Base-by-base conservation (phyloP, 1,140 invertebrate species). In the Meloidogyne hapla region DNA sequence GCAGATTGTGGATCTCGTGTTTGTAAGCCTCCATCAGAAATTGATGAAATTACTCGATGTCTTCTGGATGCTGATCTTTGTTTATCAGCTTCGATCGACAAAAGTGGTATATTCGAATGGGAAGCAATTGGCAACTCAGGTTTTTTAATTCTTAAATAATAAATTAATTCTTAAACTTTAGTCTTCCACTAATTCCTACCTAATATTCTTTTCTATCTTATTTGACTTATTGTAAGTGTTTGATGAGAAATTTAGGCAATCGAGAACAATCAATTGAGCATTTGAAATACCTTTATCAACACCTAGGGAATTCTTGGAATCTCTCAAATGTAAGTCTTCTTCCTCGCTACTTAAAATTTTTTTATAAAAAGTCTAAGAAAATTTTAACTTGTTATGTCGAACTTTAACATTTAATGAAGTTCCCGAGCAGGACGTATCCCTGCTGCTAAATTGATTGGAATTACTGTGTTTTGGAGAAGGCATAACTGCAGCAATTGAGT, bases 401-500 rank as follows among this genome's bases (percentile, higher is more conserved):
- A 56, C n/a, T n/a, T n/a, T 56, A 8, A 18, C 12, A 56, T 56
- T 56, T 56, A 18, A 56, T n/a, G 48, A 56, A n/a, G 48, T 56
- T n/a, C 18, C 18, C n/a, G 48, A 56, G n/a, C 18, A 56, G n/a
- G 48, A 56, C n/a, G 48, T 56, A n/a, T 56, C 8, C 6, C 48
- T n/a, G 18, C n/a, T 9, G n/a, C n/a, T 10, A 40, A 26, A 68
- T 23, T 18, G 45, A 38, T 5, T 23, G 9, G 23, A 21, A n/a
- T 26, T 42, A 15, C n/a, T 66, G 21, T 40, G 26, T 8, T 48
- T 40, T 18, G 69, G 75, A 18, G 38, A 26, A 33, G 76, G 76
- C 76, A 77, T 77, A 13, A 62, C 70, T 33, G 38, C 56, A 15
- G 63, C 65, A 33, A 77, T 77, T 28, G 76, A 65, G n/a, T 77